phyloP scores from a whole-genome alignment of 2,888 invertebrate species.

The Pseudococcus viburni region DNA sequence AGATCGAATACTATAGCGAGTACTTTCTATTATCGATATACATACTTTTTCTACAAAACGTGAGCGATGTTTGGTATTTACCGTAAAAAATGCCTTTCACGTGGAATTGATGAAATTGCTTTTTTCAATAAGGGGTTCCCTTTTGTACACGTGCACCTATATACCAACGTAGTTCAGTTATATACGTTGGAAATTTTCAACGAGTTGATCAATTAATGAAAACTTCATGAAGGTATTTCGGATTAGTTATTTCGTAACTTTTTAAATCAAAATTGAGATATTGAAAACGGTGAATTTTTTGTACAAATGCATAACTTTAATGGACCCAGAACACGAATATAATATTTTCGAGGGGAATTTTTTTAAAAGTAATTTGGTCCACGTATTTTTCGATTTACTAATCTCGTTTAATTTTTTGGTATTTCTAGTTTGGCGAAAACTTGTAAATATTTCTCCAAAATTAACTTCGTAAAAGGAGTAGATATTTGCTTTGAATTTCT shows the following conservation, averaged over 20 bases:
- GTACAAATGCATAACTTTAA: too few species aligned
- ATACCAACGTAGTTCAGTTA: neutral
- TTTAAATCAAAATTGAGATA: too few species aligned
- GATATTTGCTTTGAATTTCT: neutral
- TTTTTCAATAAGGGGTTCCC: neutral
- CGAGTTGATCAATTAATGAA: neutral
- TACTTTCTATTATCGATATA: conserved; percentile 16
- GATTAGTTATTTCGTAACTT: too few species aligned
- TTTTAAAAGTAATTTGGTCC: too few species aligned
- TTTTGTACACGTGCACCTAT: neutral
- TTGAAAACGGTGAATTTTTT: too few species aligned
- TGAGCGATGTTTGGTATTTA: conserved; percentile 5
- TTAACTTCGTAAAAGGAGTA: neutral
- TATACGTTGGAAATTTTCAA: neutral
- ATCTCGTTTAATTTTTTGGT: too few species aligned
- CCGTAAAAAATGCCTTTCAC: conserved; percentile 21
- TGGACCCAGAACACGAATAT: too few species aligned
- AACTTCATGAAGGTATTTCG: neutral
- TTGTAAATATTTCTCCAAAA: neutral
- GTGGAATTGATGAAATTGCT: conserved; percentile 20
- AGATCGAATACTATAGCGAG: conserved; percentile 16
- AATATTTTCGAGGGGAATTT: too few species aligned
- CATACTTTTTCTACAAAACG: neutral
- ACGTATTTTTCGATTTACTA: too few species aligned
- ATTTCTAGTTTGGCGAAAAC: too few species aligned